Evolutionary conservation across 2,888 invertebrate genomes (phyloP).

Genomic region (Hartigia nigra): DNA sequence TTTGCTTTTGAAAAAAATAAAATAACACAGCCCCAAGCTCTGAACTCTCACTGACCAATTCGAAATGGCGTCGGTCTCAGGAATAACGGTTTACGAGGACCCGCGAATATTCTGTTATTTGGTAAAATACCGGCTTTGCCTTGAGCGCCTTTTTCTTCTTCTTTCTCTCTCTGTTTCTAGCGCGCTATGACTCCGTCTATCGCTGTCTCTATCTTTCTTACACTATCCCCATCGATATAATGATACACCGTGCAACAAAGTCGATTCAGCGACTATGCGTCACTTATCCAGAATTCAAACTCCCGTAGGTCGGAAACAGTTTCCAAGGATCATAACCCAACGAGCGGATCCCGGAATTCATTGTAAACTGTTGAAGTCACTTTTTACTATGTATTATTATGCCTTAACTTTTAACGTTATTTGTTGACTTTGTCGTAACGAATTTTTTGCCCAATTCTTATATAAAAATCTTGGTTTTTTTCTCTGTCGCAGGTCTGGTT

Average conservation of each 20-base stretch:
- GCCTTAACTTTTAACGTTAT: neutral
- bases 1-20: constrained; percentile 1
- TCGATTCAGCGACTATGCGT: constrained; percentile 37
- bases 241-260: constrained; percentile 50
- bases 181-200: neutral
- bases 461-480: neutral
- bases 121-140: constrained; percentile 22
- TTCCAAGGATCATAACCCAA: constrained; percentile 38
- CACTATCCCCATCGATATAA: constrained; percentile 31
- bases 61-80: constrained; percentile 12
- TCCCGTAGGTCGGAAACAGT: constrained; percentile 37
- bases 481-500: constrained; percentile 86
- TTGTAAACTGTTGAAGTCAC: neutral
- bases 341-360: neutral
- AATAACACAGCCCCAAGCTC: neutral
- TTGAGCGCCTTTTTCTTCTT: neutral
- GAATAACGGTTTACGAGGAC: constrained; percentile 36
- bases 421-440: neutral
- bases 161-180: neutral
- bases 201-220: neutral
- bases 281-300: constrained; percentile 49
- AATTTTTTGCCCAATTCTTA: neutral
- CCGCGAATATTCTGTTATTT: constrained; percentile 37
- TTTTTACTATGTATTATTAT: neutral
- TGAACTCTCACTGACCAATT: constrained; percentile 10